phyloP scores from a whole-genome alignment of 2,113 vertebrate species.

The Salvelinus sp. region DNA sequence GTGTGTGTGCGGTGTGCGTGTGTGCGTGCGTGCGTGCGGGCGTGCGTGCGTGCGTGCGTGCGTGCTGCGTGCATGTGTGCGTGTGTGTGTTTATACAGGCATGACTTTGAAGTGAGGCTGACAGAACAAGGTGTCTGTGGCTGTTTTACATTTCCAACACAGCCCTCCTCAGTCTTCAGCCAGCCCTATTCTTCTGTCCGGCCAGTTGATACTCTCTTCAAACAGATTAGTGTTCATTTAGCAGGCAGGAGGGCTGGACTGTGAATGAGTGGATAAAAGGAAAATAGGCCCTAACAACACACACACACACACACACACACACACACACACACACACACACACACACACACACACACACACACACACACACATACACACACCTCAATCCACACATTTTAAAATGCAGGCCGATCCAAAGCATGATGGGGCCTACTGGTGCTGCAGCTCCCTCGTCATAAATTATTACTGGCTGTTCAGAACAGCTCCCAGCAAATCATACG shows the following conservation, averaged over 20 bases:
- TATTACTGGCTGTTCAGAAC: conserved; percentile 42
- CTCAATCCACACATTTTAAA: background rate
- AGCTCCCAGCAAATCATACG: conserved; percentile 33
- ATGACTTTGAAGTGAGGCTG: conserved; percentile 38
- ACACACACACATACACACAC: background rate
- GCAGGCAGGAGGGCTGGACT: background rate
- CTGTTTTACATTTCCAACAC: conserved; percentile 31
- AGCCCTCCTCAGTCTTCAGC: conserved; percentile 21
- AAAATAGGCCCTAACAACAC: background rate
- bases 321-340: background rate
- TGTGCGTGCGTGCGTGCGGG: background rate
- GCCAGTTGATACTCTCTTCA: background rate
- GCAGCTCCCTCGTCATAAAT: conserved; percentile 39
- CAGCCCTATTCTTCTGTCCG: conserved; percentile 4
- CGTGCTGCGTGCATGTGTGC: fast-evolving
- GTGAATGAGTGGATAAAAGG: conserved; percentile 3
- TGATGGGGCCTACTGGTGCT: background rate
- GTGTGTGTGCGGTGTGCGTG: background rate
- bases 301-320: background rate
- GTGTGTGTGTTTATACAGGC: background rate
- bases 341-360: no score
- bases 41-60: background rate
- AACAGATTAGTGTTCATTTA: conserved; percentile 33
- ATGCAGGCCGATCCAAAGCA: background rate
- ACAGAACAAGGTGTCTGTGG: conserved; percentile 34